Evolutionary conservation across 2,888 invertebrate species (phyloP), one percentile per base, ranked within the genome.

Genomic region (Drosophila differens): DNA sequence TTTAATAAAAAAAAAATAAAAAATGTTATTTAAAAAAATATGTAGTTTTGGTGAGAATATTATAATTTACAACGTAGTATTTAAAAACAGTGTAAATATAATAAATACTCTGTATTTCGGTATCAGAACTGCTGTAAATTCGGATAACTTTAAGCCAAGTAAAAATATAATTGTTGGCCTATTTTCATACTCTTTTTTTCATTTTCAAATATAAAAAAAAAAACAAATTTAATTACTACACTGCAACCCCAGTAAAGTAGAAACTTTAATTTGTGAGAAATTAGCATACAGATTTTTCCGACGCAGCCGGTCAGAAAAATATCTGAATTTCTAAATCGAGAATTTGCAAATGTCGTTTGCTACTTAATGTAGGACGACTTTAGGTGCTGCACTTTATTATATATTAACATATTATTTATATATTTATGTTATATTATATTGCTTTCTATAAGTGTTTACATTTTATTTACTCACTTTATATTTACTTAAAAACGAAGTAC

Each of bases 91-190:
- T 16, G 4, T 16, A 47, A 9, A 16, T 47, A 16, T 2, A 47
- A 47, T 9, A 25, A 9, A 14, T 25, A 9, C 16, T 47, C 47
- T 16, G 25, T 7, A 0, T 16, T 25, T 25, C 25, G 0, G 0
- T 9, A 4, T 25, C 25, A 16, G 16, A 16, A 9, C 9, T 25
- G 16, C 0, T 14, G 0, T 9, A 4, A 25, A 1, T 47, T 25
- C 9, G 1, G 16, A 25, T 16, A 4, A 16, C 28, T 16, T 25
- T 9, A 47, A 25, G 9, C 47, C 9, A 16, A 25, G 9, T 16
- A 25, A 25, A 44, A 0, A 44, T 3, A 2, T 12, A 44, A 6
- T 22, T 14, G 3, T 44, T 22, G 1, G 2, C 2, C 12, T 14
- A 22, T 22, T 44, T 44, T 12, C 22, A 22, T 12, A 44, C 22